These are phyloP conservation scores for Harpagoxenus sublaevis DNA, from an alignment of 2,888 invertebrate genomes.

Conservation along the genomic window DNA sequence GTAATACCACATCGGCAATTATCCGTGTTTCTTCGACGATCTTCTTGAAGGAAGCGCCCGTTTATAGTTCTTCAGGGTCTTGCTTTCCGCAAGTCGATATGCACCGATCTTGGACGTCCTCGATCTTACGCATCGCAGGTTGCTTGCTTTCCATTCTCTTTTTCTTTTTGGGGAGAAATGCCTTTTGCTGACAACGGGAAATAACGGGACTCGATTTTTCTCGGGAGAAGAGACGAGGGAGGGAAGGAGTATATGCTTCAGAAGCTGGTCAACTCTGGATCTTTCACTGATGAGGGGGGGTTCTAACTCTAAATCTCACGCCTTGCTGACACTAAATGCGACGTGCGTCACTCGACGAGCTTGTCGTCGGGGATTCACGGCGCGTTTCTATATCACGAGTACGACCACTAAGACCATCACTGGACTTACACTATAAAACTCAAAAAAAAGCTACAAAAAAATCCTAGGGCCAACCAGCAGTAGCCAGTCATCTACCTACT, in stretches of 20 bases:
- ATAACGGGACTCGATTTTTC: not conserved
- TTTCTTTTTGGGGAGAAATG: not conserved
- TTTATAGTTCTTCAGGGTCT: constrained; percentile 22
- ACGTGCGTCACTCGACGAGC: constrained; percentile 65
- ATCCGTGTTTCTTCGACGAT: constrained; percentile 50
- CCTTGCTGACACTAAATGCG: constrained; percentile 68
- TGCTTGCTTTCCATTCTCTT: not conserved
- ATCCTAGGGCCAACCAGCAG: constrained; percentile 64
- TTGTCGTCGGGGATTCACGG: constrained; percentile 62
- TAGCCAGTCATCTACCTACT: constrained; percentile 70
- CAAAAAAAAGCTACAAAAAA: constrained; percentile 69
- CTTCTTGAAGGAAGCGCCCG: constrained; percentile 19
- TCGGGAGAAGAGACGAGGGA: not conserved
- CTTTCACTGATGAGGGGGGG: constrained; percentile 65
- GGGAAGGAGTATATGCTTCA: constrained; percentile 55
- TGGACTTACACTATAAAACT: constrained; percentile 71
- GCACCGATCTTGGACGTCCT: constrained; percentile 11
- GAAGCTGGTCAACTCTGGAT: constrained; percentile 75
- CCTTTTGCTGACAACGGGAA: not conserved
- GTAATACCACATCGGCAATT: constrained; percentile 33
- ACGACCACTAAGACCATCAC: constrained; percentile 67
- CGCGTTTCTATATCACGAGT: constrained; percentile 68
- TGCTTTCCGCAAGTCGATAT: not conserved
- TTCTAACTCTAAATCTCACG: constrained; percentile 71
- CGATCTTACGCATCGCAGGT: constrained; percentile 15